Evolutionary conservation across 2,113 vertebrate genomes (phyloP).

Genomic region (Callorhinus ursinus): DNA sequence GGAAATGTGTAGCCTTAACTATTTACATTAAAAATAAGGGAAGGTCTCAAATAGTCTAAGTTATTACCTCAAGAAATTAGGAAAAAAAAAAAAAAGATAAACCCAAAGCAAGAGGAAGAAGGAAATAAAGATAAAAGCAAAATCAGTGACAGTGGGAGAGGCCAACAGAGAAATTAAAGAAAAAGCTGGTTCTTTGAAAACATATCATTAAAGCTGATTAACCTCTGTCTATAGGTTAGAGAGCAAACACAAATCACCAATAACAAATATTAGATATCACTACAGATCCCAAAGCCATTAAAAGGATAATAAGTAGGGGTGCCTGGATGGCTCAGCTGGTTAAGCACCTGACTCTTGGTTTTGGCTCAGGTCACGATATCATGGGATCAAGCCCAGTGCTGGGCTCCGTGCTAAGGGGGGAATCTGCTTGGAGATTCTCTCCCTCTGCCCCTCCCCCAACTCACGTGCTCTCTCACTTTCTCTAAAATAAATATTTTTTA

Average conservation of each 20-base stretch:
- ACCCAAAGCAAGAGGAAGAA: not conserved
- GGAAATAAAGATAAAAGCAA: constrained; percentile 31
- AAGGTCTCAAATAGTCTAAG: not conserved
- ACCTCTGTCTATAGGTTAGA: not conserved
- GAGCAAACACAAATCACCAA: not conserved
- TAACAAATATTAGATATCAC: not conserved
- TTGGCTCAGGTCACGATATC: not conserved
- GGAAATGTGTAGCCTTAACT: not conserved
- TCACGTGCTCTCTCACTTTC: not conserved
- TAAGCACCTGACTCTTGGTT: not conserved
- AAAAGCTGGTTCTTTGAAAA: not conserved
- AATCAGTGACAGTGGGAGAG: not conserved
- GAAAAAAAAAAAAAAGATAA: not conserved
- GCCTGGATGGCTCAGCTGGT: not conserved
- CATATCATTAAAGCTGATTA: not conserved
- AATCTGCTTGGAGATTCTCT: not conserved
- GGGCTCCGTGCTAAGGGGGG: not conserved
- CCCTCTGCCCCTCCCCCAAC: not conserved
- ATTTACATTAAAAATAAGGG: not conserved
- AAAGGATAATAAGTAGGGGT: not conserved
- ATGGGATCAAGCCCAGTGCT: not conserved
- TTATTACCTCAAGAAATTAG: not conserved
- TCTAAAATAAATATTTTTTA: not conserved
- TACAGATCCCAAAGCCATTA: not conserved
- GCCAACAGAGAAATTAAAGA: not conserved